A percentile compares a stretch with the other conserved stretches of the same genome.
Conservation (phyloP, 2,888 invertebrate species). For the Busseola fusca region DNA sequence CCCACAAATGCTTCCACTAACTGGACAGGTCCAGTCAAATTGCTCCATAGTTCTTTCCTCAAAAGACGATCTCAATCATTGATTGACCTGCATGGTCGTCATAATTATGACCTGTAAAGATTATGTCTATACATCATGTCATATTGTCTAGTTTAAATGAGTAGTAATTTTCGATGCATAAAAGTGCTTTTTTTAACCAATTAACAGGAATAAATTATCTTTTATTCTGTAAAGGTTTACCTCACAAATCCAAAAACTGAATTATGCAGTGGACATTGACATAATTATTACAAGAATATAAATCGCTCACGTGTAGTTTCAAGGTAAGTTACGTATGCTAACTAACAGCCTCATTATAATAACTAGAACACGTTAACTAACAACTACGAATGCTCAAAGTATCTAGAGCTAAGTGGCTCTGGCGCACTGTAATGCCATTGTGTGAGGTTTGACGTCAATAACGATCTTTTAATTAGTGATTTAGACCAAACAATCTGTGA, state of each 20-base stretch:
- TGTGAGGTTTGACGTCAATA: conserved; percentile 3
- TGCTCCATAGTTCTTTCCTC: not conserved
- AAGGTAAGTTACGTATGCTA: conserved; percentile 42
- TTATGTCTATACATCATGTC: too few relatives aligned
- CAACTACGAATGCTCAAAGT: conserved; percentile 7
- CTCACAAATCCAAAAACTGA: not conserved
- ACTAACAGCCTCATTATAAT: conserved; percentile 31
- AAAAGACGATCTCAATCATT: too few relatives aligned
- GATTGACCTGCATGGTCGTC: too few relatives aligned
- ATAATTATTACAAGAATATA: conserved; percentile 1
- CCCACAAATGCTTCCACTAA: too few relatives aligned
- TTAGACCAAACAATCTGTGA: not conserved
- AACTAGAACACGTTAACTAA: conserved; percentile 33
- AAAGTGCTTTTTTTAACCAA: not conserved
- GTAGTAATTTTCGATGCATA: not conserved
- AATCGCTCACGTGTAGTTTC: conserved; percentile 24
- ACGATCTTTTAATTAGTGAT: not conserved
- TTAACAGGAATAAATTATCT: not conserved
- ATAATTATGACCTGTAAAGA: too few relatives aligned
- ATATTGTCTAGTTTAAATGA: not conserved
- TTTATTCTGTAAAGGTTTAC: not conserved
- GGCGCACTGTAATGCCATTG: not conserved
- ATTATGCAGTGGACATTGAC: not conserved
- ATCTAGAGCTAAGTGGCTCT: conserved; percentile 28
- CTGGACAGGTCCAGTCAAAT: not conserved